These are phyloP conservation scores for Heliconius eleuchia DNA, from an alignment of 1,140 invertebrate species.

Conservation along the genomic window DNA sequence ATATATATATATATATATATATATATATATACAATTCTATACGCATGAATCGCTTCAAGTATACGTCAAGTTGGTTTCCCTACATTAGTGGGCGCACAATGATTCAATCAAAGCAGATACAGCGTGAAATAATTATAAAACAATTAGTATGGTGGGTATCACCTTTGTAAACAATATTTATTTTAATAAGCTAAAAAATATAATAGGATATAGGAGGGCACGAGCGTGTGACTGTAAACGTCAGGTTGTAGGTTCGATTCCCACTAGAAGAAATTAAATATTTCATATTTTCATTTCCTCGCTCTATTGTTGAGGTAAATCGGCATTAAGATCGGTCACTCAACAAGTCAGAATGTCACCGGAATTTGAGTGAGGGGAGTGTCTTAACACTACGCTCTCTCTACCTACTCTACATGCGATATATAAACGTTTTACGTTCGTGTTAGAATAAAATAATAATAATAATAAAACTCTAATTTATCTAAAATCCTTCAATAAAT, in stretches of 20 bases:
- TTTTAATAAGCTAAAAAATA: not conserved
- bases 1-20: not conserved
- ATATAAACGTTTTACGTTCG: too few relatives aligned
- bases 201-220: not conserved
- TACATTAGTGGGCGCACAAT: conserved; percentile 14
- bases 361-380: too few relatives aligned
- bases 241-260: too few relatives aligned
- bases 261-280: too few relatives aligned
- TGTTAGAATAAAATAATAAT: not conserved
- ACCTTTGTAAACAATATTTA: conserved; percentile 22
- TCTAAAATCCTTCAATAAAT: not conserved
- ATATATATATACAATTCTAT: not conserved
- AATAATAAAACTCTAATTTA: not conserved
- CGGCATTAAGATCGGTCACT: too few relatives aligned
- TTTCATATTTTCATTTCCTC: too few relatives aligned
- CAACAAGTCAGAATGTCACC: too few relatives aligned
- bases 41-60: not conserved
- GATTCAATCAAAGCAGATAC: conserved; percentile 44
- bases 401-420: not conserved
- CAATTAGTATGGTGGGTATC: conserved; percentile 54
- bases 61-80: not conserved
- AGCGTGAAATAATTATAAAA: conserved; percentile 53
- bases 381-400: too few relatives aligned
- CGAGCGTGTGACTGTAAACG: too few relatives aligned
- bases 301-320: too few relatives aligned